Evolutionary conservation across 2,888 invertebrate species (phyloP).

Genomic region (Dynastes tityus): DNA sequence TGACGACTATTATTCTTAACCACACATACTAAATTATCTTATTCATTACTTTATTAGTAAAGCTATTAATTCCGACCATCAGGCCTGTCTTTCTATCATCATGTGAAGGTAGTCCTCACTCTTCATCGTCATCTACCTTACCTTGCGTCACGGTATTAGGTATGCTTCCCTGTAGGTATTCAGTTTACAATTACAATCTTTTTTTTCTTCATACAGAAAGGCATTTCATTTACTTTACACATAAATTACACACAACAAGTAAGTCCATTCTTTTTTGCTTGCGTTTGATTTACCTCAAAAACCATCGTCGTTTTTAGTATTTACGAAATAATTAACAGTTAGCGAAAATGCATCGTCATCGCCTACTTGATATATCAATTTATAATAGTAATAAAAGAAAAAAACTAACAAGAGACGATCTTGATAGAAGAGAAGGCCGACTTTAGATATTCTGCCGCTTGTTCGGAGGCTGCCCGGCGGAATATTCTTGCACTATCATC

Average conservation of each 20-base stretch:
- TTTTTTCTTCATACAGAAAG: not conserved
- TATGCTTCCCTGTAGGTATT: not conserved
- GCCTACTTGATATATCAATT: conserved; percentile 63
- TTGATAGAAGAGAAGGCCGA: not conserved
- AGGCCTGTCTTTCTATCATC: conserved; percentile 10
- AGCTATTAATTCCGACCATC: conserved; percentile 58
- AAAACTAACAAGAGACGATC: conserved; percentile 1
- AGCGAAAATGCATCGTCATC: conserved; percentile 58
- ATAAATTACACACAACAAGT: too few species aligned
- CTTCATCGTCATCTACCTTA: not conserved
- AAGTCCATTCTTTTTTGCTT: not conserved
- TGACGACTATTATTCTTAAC: conserved; percentile 56
- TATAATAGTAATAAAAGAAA: conserved; percentile 45
- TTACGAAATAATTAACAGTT: conserved; percentile 57
- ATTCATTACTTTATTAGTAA: conserved; percentile 63
- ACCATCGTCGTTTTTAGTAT: conserved; percentile 40
- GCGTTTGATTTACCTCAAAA: too few species aligned
- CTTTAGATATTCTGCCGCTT: conserved; percentile 21
- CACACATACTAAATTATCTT: conserved; percentile 59
- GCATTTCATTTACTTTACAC: too few species aligned
- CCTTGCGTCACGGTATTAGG: not conserved
- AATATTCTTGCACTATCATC: conserved; percentile 30
- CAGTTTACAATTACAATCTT: not conserved
- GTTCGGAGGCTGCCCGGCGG: not conserved
- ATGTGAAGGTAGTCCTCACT: conserved; percentile 10